Percentiles rank a stretch among this genome's conserved stretches.
Evolutionary conservation across 2,797 vertebrate species (phyloP).

Genomic region (Coracias cyanogaster): DNA sequence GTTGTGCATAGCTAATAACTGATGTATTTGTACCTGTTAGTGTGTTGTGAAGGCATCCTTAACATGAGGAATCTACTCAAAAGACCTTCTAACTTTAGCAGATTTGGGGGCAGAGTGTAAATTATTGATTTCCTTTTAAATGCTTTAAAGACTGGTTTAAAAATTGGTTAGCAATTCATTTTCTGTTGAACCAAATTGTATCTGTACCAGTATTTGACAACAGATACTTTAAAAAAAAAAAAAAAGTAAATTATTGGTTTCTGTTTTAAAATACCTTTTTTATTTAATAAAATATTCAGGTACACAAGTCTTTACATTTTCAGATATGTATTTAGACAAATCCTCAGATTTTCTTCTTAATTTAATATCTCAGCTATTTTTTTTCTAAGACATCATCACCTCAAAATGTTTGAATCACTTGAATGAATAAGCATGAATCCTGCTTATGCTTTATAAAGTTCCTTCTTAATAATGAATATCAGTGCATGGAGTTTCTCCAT

Average conservation of each 20-base stretch:
- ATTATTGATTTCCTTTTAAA: neutral
- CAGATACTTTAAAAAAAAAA: neutral
- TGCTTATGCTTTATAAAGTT: neutral
- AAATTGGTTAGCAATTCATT: neutral
- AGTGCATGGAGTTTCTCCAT: fast-evolving
- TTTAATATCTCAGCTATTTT: neutral
- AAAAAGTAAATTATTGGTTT: neutral
- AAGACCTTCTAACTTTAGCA: neutral
- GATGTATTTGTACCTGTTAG: neutral
- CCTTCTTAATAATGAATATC: no score
- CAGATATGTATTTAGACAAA: neutral
- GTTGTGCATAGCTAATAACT: neutral
- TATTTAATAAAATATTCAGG: neutral
- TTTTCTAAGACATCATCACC: neutral
- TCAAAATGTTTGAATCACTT: neutral
- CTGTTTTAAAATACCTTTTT: neutral
- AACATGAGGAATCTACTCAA: neutral
- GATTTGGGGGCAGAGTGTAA: neutral
- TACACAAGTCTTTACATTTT: neutral
- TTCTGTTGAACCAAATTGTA: neutral
- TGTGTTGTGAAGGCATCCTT: neutral
- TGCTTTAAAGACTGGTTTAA: neutral
- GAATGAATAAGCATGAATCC: neutral
- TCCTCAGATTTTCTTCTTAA: neutral
- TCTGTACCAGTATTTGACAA: neutral